Percentiles rank a stretch among this genome's conserved stretches.
These are phyloP conservation scores for Morpho achilles DNA, from an alignment of 2,888 invertebrate species.

Conservation along the genomic window DNA sequence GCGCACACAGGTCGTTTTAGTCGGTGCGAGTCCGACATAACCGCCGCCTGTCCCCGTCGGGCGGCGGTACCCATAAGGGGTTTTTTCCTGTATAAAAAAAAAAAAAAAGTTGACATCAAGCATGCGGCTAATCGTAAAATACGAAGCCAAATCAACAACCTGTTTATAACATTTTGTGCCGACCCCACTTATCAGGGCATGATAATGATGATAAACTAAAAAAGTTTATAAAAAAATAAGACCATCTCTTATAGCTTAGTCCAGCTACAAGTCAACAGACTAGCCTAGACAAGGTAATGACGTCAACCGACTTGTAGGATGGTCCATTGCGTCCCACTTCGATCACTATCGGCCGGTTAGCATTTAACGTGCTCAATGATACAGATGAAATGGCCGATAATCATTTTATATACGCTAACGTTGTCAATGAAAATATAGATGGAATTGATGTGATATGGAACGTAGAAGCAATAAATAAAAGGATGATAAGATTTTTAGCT, in stretches of 20 bases:
- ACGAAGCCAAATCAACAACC: no score
- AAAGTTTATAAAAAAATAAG: neutral
- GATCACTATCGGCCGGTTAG: constrained; percentile 18
- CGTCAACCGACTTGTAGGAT: constrained; percentile 29
- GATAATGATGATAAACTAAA: no score
- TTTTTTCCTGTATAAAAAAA: no score
- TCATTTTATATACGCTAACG: constrained; percentile 4
- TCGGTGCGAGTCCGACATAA: no score
- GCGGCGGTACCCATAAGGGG: no score
- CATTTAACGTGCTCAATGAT: constrained; percentile 14
- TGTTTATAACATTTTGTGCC: no score
- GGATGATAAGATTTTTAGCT: neutral
- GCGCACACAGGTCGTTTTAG: no score
- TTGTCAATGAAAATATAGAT: constrained; percentile 4
- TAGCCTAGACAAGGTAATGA: constrained; percentile 29
- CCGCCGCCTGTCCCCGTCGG: no score
- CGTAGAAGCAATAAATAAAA: constrained; percentile 1
- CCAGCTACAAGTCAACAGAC: constrained; percentile 11
- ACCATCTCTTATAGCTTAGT: constrained; percentile 1
- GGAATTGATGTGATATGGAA: neutral
- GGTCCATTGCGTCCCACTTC: constrained; percentile 21
- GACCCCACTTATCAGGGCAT: no score
- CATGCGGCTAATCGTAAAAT: no score
- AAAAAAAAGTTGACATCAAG: no score
- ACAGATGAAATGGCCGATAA: constrained; percentile 11